A percentile compares a stretch with the other conserved stretches of the same genome.
These are phyloP conservation scores for Crenichthys baileyi DNA, from an alignment of 2,797 vertebrate genomes.

Conservation along the genomic window DNA sequence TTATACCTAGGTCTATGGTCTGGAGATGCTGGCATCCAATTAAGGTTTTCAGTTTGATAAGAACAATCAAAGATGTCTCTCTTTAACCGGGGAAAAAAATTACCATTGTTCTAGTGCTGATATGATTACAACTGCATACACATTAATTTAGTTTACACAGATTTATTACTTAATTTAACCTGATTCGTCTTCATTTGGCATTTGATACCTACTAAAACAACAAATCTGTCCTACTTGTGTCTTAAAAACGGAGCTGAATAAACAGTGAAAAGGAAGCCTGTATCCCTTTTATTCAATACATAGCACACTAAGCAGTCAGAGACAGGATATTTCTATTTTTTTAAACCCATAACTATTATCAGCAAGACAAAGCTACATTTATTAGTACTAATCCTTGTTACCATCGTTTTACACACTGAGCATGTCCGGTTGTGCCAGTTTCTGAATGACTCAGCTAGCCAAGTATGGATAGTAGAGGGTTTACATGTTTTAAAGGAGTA, in stretches of 20 bases:
- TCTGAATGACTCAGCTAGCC: neutral
- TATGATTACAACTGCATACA: neutral
- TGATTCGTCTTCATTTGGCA: too few relatives aligned
- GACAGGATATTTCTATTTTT: constrained; percentile 7
- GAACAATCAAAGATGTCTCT: constrained; percentile 6
- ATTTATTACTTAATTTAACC: too few relatives aligned
- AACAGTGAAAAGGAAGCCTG: neutral
- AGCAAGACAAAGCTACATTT: constrained; percentile 30
- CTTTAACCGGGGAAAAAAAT: neutral
- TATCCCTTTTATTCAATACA: constrained; percentile 41
- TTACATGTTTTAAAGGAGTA: too few relatives aligned
- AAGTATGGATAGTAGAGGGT: neutral
- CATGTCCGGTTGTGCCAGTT: constrained; percentile 14
- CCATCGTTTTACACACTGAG: neutral
- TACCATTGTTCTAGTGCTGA: neutral
- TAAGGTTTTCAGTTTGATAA: neutral
- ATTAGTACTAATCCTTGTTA: constrained; percentile 24
- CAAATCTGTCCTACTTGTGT: neutral
- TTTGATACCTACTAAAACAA: neutral
- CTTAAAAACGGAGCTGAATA: constrained; percentile 10
- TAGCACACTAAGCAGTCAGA: constrained; percentile 24
- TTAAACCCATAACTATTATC: constrained; percentile 58
- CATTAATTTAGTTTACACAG: too few relatives aligned
- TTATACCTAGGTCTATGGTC: neutral
- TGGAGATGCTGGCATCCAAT: constrained; percentile 9